Percentiles rank a stretch among this genome's conserved stretches.
These are phyloP conservation scores for Nyctibius bracteatus DNA, from an alignment of 2,113 vertebrate genomes.

Conservation along the genomic window DNA sequence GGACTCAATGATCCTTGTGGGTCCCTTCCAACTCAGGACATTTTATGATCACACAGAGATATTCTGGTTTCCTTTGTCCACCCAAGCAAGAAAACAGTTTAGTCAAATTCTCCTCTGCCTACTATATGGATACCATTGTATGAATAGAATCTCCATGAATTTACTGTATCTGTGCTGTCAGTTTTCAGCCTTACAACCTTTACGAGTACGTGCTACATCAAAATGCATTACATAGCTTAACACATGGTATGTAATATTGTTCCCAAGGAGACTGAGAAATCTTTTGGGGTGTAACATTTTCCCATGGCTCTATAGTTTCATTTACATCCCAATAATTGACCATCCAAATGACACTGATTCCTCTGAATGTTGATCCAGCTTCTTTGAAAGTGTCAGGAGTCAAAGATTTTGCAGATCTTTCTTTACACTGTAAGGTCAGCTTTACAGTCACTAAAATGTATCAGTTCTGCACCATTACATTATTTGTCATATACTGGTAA, in stretches of 20 bases:
- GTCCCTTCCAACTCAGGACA: too few species aligned
- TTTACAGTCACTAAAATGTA: background rate
- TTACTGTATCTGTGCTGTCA: background rate
- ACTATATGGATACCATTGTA: background rate
- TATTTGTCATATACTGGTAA: background rate
- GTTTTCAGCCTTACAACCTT: background rate
- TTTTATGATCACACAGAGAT: background rate
- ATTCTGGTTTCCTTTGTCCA: background rate
- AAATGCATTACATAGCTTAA: background rate
- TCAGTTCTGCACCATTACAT: background rate
- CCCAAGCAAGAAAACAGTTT: background rate
- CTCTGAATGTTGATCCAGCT: background rate
- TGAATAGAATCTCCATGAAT: background rate
- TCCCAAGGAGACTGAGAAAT: background rate
- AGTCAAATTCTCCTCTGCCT: background rate
- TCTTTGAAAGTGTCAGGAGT: background rate
- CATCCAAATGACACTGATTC: background rate
- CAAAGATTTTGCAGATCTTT: background rate
- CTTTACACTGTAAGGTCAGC: background rate
- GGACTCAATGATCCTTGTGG: too few species aligned
- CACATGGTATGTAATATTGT: background rate
- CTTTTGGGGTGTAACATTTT: background rate
- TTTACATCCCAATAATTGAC: background rate
- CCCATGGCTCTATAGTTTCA: background rate
- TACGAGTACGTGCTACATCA: background rate